These are phyloP conservation scores for Cancer borealis DNA, from an alignment of 2,888 invertebrate species.

Conservation along the genomic window DNA sequence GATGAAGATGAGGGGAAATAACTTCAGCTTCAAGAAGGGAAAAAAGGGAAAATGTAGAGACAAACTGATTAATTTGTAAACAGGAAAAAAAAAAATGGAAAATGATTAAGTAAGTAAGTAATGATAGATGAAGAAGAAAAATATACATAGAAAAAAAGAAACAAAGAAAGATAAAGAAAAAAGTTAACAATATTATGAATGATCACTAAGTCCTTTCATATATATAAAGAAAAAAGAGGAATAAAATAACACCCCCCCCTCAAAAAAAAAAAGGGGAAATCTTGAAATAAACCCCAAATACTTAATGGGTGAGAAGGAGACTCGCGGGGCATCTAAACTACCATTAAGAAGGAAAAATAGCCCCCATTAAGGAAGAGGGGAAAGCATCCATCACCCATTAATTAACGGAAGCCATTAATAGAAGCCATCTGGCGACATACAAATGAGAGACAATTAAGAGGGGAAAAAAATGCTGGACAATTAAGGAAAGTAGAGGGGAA, in stretches of 20 bases:
- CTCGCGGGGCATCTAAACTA: not conserved
- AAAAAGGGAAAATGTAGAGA: too few relatives aligned
- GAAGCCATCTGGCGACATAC: not conserved
- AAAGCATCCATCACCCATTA: not conserved
- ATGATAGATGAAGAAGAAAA: not conserved
- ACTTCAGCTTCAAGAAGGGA: too few relatives aligned
- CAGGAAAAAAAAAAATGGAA: not conserved
- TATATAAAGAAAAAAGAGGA: too few relatives aligned
- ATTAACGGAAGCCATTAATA: not conserved
- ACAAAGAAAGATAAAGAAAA: not conserved
- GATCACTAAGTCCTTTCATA: too few relatives aligned
- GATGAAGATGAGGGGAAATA: too few relatives aligned
- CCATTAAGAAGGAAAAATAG: not conserved
- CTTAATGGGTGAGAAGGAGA: not conserved
- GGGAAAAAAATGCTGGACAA: not conserved
- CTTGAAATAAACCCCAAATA: not conserved
- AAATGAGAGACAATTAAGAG: not conserved
- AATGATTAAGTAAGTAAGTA: too few relatives aligned
- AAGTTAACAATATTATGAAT: too few relatives aligned
- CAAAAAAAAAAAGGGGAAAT: too few relatives aligned
- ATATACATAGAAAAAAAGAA: not conserved
- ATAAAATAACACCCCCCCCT: too few relatives aligned
- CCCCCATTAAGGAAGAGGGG: not conserved
- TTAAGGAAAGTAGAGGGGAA: not conserved
- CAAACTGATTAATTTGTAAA: too few relatives aligned